Evolutionary conservation across 2,888 invertebrate species (phyloP).

Genomic region (Drosophila vallismaia): DNA sequence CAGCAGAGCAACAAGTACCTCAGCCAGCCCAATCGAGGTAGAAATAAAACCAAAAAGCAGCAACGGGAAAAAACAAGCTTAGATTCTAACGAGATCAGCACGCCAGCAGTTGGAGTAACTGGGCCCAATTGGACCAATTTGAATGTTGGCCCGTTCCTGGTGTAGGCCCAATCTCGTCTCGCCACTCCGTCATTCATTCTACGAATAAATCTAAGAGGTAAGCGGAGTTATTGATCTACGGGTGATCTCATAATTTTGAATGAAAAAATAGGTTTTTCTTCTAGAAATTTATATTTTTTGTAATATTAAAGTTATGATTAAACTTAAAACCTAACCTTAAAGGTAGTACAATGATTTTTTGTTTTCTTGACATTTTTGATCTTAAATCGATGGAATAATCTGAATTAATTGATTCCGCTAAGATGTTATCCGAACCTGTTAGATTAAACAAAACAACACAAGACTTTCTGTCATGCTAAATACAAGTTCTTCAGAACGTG

Average conservation of each 20-base stretch:
- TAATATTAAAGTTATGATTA: too few relatives aligned
- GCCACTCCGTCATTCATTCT: conserved; percentile 14
- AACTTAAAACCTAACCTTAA: not conserved
- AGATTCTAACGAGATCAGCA: conserved; percentile 60
- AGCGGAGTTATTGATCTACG: not conserved
- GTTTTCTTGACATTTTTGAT: too few relatives aligned
- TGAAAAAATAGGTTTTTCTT: not conserved
- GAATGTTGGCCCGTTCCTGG: conserved; percentile 13
- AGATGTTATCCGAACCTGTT: conserved; percentile 1
- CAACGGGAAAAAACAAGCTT: conserved; percentile 55
- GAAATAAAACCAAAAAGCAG: conserved; percentile 43
- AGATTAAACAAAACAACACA: conserved; percentile 1
- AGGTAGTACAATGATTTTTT: too few relatives aligned
- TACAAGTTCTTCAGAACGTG: conserved; percentile 25
- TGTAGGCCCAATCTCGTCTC: conserved; percentile 1
- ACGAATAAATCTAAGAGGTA: conserved; percentile 22
- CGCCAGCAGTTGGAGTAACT: conserved; percentile 21
- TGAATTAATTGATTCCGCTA: not conserved
- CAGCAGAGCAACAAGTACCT: conserved; percentile 54
- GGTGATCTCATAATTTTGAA: not conserved
- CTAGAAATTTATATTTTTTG: too few relatives aligned
- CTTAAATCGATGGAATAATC: not conserved
- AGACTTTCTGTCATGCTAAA: conserved; percentile 25
- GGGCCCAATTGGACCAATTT: conserved; percentile 49
- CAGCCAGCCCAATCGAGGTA: conserved; percentile 30